A percentile compares a stretch with the other conserved stretches of the same genome.
These are phyloP conservation scores for Deilephila porcellus DNA, from an alignment of 2,888 invertebrate species.

Conservation along the genomic window DNA sequence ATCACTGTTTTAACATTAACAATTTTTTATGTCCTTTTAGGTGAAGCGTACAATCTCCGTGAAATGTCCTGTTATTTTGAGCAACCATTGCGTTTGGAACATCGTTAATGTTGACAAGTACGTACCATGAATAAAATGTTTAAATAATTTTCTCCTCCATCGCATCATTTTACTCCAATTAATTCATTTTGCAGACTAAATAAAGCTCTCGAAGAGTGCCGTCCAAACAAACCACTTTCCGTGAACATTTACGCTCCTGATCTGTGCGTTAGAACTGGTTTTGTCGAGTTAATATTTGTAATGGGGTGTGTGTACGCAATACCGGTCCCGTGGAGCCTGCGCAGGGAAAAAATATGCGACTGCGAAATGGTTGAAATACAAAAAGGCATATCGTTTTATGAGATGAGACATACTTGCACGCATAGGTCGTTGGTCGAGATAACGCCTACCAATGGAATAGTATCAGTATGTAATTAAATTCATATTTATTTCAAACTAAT, in stretches of 20 bases:
- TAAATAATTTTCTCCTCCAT: background rate
- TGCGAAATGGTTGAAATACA: slow-evolving; percentile 74
- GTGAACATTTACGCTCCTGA: slow-evolving; percentile 74
- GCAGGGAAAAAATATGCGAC: slow-evolving; percentile 75
- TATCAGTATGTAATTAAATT: slow-evolving; percentile 56
- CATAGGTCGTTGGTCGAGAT: slow-evolving; percentile 70
- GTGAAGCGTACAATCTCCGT: slow-evolving; percentile 74
- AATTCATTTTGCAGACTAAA: slow-evolving; percentile 62
- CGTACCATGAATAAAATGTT: slow-evolving; percentile 44
- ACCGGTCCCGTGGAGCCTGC: slow-evolving; percentile 68
- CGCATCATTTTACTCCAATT: background rate
- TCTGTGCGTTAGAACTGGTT: slow-evolving; percentile 60
- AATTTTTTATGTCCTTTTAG: slow-evolving; percentile 45
- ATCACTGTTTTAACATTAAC: too few species aligned
- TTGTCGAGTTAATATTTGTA: slow-evolving; percentile 69
- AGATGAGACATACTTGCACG: slow-evolving; percentile 70
- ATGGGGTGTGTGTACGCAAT: slow-evolving; percentile 67
- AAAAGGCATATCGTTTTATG: slow-evolving; percentile 71
- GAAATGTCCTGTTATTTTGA: slow-evolving; percentile 73
- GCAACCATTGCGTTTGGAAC: slow-evolving; percentile 79
- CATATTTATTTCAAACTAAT: too few species aligned
- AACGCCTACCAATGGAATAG: slow-evolving; percentile 63
- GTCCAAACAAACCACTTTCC: slow-evolving; percentile 64
- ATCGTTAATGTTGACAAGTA: slow-evolving; percentile 75
- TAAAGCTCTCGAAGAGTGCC: slow-evolving; percentile 65